Evolutionary conservation across 1,140 invertebrate species (phyloP), one percentile per base, ranked within the genome.

Genomic region (Drosophila tristis): DNA sequence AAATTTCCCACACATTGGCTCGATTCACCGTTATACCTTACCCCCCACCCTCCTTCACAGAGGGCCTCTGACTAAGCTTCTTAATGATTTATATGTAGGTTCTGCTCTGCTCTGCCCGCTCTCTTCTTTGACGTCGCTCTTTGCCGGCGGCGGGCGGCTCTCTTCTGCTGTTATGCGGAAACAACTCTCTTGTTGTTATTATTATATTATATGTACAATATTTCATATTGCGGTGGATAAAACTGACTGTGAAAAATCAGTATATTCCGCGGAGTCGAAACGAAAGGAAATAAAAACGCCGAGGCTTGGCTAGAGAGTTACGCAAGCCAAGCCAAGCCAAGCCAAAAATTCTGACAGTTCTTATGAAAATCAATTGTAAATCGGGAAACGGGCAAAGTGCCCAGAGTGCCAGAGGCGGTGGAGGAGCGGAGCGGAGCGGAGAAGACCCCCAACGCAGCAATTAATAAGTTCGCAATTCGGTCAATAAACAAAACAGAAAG

Each of bases 381-480:
- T 45, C 58, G 60, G 23, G 7, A 56, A 62, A 23, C 58, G 66
- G 79, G 74, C 79, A 78, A 56, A 62, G 53, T 82, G 79, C 80
- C 80, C 60, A 56, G 13, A 53, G 8, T 15, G 45, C 6, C 26
- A 56, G 6, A 20, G 4, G 20, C 3, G 9, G 43, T 61, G 53
- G 56, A 58, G 23, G 63, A 60, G 55, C 49, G 44, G 8, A 31
- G 31, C 3, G 20, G 20, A 20, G 39, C 63, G 44, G 8, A 31
- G 31, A 0, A 31, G 31, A 31, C 7, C 26, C 60, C 15, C 35
- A 65, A 58, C 66, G 62, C 59, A 60, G 54, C 72, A 80, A 80
- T 85, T 85, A 84, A 85, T 84, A 85, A 84, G 65, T 74, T 51
- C 80, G 74, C 80, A 76, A 76, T 85, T 85, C 80, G 80, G 54